Evolutionary conservation across 2,888 invertebrate genomes (phyloP).

Genomic region (Apamea crenata): DNA sequence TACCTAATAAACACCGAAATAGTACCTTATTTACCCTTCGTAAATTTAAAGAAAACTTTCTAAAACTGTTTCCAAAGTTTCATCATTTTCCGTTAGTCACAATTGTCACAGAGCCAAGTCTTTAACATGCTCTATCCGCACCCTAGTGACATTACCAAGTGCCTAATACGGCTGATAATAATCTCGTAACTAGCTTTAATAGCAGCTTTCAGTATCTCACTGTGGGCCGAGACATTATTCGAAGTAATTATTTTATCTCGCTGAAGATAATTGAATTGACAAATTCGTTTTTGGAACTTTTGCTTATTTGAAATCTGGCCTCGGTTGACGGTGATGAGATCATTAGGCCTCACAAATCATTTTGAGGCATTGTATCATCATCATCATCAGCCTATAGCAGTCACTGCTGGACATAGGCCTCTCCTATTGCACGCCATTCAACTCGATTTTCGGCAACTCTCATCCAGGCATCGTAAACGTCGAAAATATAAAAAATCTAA

Average conservation of each 20-base stretch:
- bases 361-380: not conserved
- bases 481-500: not conserved
- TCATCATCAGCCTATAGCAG: no score
- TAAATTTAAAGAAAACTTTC: not conserved
- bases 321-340: not conserved
- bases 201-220: conserved; percentile 48
- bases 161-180: conserved; percentile 58
- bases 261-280: conserved; percentile 51
- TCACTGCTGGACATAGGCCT: no score
- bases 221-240: conserved; percentile 38
- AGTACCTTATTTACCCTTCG: no score
- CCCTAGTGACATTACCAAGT: conserved; percentile 54
- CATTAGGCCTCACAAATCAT: not conserved
- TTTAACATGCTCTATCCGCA: conserved; percentile 43
- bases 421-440: no score
- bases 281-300: conserved; percentile 30
- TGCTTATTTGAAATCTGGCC: conserved; percentile 4
- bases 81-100: conserved; percentile 32
- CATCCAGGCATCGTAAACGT: no score
- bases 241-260: conserved; percentile 58
- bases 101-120: conserved; percentile 39
- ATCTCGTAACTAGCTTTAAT: conserved; percentile 63
- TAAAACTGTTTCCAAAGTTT: conserved; percentile 23
- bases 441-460: no score
- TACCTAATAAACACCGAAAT: no score